Base-by-base conservation (phyloP, 2,797 vertebrate genomes). In the Hylomyscus alleni region DNA sequence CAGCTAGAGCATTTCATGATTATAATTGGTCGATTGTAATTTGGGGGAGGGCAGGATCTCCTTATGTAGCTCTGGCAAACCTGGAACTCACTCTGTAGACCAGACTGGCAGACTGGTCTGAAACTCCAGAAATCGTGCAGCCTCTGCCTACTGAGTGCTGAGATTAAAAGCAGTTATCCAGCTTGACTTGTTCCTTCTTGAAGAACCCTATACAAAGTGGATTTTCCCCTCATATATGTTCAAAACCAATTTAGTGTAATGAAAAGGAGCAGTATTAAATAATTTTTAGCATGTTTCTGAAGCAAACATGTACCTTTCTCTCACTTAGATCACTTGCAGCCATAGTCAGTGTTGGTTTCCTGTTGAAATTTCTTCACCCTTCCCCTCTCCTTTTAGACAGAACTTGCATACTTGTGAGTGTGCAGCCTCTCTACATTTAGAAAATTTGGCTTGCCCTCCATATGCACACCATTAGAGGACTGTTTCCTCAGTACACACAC, bases 281-380 rank as follows among this genome's bases (percentile, higher is more conserved):
- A 24, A 69, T 58, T 91, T 89, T 78, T 54, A 81, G 73, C 76
- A 31, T 60, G 40, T 91, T 34, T 92, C 7, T 72, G 67, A 47
- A 14, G 44, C 54, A 50, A 85, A 50, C 50, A 4, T 86, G 10
- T 91, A 3, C 3, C 40, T 47, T 65, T n/a, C 10, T 75, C 40
- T 22, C 15, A 89, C 9, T 90, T 69, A 62, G 37, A 9, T 78
- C 20, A 26, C 24, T 47, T 19, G 14, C 4, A 3, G 17, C 2
- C 11, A 14, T 26, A 76, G 44, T 31, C n/a, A 67, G 1, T 56
- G 31, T 67, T 6, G 44, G 69, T 20, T 86, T 94, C 34, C 29
- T 75, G 12, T 44, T 94, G 54, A 58, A 97, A 94, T 93, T 72
- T 31, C 83, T 76, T 93, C 81, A 54, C 72, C 52, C 26, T n/a